Base-by-base conservation (phyloP, 2,113 vertebrate genomes). In the Hippocampus barbouri region DNA sequence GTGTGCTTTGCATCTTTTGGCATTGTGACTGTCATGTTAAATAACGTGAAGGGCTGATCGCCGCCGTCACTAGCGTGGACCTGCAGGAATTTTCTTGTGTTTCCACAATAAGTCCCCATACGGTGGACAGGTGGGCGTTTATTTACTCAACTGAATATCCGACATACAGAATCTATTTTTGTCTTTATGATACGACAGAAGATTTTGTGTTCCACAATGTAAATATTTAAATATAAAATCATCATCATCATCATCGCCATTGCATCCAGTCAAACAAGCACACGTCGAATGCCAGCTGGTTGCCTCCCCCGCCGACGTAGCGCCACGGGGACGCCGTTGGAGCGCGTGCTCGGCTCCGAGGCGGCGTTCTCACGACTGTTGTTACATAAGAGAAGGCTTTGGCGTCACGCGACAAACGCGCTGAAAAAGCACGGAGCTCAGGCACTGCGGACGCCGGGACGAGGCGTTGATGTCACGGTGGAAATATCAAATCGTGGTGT, bases 331-430 rank as follows among this genome's bases (percentile, higher is more conserved):
- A 76, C 62, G 66, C 67, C 70, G 18, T 64, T 53, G 21, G 53
- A 9, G 53, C 7, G 9, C 0, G 21, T n/a, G 20, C 8, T 23
- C 21, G 53, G 53, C 53, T 56, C 21, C 3, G 21, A 11, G 53
- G 73, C 80, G 68, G 62, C 74, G 73, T 74, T 81, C 75, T 84
- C 85, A 83, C 80, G 87, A 70, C 65, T 53, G 69, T 69, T 76
- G 71, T 91, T 90, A 87, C 84, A 78, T 90, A 90, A 91, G 79
- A 81, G 81, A 62, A 79, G 75, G 84, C 79, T 88, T 85, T 82
- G 80, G 80, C 80, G 82, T 86, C 87, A 88, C 87, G 89, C 90
- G 88, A 89, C 61, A 75, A 81, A 41, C 76, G 76, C 78, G 75
- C 66, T 14, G 18, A 54, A 68, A 77, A 68, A 77, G 75, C 72